Evolutionary conservation across 2,797 vertebrate genomes (phyloP), one percentile per base, ranked within the genome.

Genomic region (Champsocephalus esox): DNA sequence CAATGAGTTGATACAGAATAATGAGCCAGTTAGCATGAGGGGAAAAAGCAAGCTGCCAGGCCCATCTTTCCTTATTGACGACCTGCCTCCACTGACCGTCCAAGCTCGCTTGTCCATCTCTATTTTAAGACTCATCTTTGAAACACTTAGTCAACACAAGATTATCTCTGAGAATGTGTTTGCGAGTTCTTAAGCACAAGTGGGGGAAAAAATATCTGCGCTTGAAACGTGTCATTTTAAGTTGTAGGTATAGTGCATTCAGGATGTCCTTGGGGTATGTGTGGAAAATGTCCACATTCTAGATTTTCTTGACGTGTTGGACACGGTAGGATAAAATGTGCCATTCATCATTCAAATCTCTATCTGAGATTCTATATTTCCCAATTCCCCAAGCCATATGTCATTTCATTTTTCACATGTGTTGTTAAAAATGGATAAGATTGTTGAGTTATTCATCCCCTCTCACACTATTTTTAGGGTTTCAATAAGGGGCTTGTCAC

Each of bases 1-100:
- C 70, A 79, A 82, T 77, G 81, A 87, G 83, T 66, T 88, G 81
- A 90, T 87, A 84, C 72, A 77, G 80, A 91, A 86, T 88, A 91
- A 91, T 88, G 85, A 88, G 82, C 83, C 74, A 57, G 78, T 87
- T 89, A 85, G 77, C 59, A 58, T 45, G 48, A 44, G 17, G 32
- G 11, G 43, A 0, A 56, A 62, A 69, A 66, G 48, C 69, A 73
- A 77, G 70, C 77, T 79, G 84, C 79, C 54, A 70, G 66, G 65
- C 50, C 68, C 32, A 34, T 84, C 76, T 82, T 73, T 38, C 54
- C 24, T 63, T 86, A 88, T 89, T 77, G 89, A 92, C 84, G 65
- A 79, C 75, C 78, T 83, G 77, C 73, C 83, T 88, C 49, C 55
- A 17, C 55, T 70, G 76, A 68, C 66, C 58, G 0, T 55, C 73